A percentile compares a stretch with the other conserved stretches of the same genome.
Evolutionary conservation across 2,888 invertebrate species (phyloP).

Genomic region (Keiferia lycopersicella): DNA sequence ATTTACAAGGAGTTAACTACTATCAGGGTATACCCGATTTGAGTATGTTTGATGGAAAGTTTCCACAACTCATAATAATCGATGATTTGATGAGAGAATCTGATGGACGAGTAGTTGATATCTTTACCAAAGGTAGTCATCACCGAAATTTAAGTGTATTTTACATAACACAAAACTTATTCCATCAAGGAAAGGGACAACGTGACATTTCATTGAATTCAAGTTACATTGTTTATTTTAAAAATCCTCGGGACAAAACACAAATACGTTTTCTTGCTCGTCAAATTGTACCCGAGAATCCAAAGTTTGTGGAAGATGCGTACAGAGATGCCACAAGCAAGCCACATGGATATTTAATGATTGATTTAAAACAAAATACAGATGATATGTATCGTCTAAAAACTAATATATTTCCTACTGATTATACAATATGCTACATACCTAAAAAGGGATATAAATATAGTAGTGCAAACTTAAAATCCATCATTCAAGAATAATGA

Average conservation of each 20-base stretch:
- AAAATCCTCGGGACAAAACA: constrained; percentile 40
- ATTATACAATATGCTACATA: constrained; percentile 16
- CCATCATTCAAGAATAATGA: constrained; percentile 36
- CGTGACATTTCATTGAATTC: constrained; percentile 38
- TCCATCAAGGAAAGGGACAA: constrained; percentile 36
- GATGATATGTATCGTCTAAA: constrained; percentile 35
- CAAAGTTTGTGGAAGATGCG: constrained; percentile 40
- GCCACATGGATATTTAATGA: constrained; percentile 41
- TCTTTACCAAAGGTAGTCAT: constrained; percentile 39
- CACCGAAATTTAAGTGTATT: constrained; percentile 43
- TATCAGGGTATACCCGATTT: constrained; percentile 41
- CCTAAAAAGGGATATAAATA: constrained; percentile 36
- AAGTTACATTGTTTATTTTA: constrained; percentile 40
- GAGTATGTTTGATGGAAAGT: constrained; percentile 37
- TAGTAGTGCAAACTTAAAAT: constrained; percentile 30
- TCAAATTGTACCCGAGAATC: constrained; percentile 38
- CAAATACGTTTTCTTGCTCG: constrained; percentile 38
- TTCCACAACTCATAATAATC: constrained; percentile 37
- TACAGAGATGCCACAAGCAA: constrained; percentile 39
- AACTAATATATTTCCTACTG: constrained; percentile 34
- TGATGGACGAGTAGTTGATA: constrained; percentile 41
- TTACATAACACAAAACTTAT: constrained; percentile 33
- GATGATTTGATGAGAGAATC: constrained; percentile 46
- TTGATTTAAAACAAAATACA: constrained; percentile 39
- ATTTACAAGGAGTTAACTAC: constrained; percentile 26